Evolutionary conservation across 2,113 vertebrate genomes (phyloP), one percentile per base, ranked within the genome.

Genomic region (Heptranchias perlo): DNA sequence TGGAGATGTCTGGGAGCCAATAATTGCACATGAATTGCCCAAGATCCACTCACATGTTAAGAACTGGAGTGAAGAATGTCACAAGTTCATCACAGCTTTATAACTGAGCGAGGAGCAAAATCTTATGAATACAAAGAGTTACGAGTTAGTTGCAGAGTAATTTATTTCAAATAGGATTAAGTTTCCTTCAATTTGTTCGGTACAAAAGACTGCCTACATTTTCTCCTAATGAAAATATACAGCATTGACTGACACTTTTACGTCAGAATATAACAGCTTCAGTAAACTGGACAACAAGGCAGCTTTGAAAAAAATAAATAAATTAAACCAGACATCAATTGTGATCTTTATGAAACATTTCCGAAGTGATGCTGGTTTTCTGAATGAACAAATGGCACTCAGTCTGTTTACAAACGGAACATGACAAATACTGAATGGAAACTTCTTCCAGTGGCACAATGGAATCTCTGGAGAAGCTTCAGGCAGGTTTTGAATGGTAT

Each of bases 281-380:
- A 94, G 65, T 52, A 73, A 52, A 73, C 35, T 62, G 18, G n/a
- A 93, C 28, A 78, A n/a, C 84, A 94, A 47, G 62, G 93, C 39
- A 94, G 39, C 64, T 94, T 14, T 49, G 44, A 94, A 94, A 21
- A 94, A 95, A 95, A 95, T 95, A 95, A 95, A 95, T 95, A 73
- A 69, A 95, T 95, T 58, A 91, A 91, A 58, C 31, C 31, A 31
- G 52, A 14, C 52, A 31, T 47, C 64, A 73, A 67, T 44, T 67
- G 49, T 89, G 86, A 49, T 49, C 23, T 61, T 92, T 61, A 92
- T 35, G 18, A 39, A 93, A 93, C 16, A 62, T 64, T 93, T 93
- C 5, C 16, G 23, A 64, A 95, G 65, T 52, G 47, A 73, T 52
- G 44, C 25, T 47, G 73, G 64, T 21, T 69, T 94, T 47, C 65